Conservation (phyloP, 2,797 vertebrate species). For the Phalloptychus januarius region DNA sequence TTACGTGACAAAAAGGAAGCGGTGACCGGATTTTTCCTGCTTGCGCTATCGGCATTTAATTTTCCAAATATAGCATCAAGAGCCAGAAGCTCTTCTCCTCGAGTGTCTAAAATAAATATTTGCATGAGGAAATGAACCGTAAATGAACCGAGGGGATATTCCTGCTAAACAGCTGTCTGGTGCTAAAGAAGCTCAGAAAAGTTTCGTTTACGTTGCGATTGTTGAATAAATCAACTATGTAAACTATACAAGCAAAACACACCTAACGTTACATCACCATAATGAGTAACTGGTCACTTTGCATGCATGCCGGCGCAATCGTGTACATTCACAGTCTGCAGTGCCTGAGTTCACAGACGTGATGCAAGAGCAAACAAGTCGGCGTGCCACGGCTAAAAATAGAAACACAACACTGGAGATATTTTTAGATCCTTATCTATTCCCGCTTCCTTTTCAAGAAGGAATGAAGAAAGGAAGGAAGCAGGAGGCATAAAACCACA, state of each 20-base stretch:
- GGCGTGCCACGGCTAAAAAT: slow-evolving; percentile 50
- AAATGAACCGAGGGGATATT: slow-evolving; percentile 1
- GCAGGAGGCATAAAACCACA: background rate
- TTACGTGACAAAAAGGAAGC: background rate
- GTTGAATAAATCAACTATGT: background rate
- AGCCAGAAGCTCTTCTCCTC: background rate
- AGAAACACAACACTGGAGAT: slow-evolving; percentile 40
- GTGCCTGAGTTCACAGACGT: slow-evolving; percentile 22
- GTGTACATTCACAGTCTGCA: background rate
- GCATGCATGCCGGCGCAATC: background rate
- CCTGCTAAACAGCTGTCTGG: background rate
- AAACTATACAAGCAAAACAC: background rate
- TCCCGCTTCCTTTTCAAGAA: slow-evolving; percentile 13
- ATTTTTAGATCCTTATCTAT: slow-evolving; percentile 54
- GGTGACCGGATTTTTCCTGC: slow-evolving; percentile 1
- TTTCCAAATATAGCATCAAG: background rate
- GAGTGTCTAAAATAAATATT: slow-evolving; percentile 13
- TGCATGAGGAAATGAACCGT: background rate
- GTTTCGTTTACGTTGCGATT: background rate
- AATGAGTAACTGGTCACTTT: background rate
- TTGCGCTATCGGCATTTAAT: background rate
- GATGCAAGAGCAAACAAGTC: slow-evolving; percentile 43
- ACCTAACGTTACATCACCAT: background rate
- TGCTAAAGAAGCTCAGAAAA: background rate
- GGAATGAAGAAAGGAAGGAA: slow-evolving; percentile 11